Evolutionary conservation across 2,797 vertebrate species (phyloP).

Genomic region (Tachyglossus aculeatus): DNA sequence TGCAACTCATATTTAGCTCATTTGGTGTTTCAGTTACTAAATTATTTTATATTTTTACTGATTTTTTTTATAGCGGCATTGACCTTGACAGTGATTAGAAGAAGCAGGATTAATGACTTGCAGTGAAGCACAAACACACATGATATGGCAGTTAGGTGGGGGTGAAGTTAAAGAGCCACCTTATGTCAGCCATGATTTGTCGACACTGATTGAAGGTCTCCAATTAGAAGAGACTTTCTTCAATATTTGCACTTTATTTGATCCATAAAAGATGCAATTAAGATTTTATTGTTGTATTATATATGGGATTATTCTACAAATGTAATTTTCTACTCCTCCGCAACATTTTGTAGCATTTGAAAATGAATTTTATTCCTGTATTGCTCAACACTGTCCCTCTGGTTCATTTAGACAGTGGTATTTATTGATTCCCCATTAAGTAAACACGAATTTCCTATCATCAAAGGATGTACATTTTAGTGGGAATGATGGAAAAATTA

Average conservation of each 20-base stretch:
- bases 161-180: slow-evolving; percentile 11
- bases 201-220: background rate
- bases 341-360: background rate
- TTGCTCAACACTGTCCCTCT: no score
- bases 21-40: background rate
- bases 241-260: background rate
- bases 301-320: background rate
- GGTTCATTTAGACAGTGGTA: no score
- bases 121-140: background rate
- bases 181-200: background rate
- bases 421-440: no score
- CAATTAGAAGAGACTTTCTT: background rate
- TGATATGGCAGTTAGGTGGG: background rate
- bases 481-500: no score
- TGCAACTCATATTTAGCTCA: background rate
- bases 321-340: background rate
- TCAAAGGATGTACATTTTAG: no score
- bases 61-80: background rate
- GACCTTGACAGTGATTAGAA: background rate
- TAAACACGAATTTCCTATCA: no score
- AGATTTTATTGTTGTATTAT: background rate
- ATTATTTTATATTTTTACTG: background rate
- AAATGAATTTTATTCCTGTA: background rate
- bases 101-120: background rate
- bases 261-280: background rate